phyloP scores from a whole-genome alignment of 2,113 vertebrate species.

The Ibidorhyncha struthersii region DNA sequence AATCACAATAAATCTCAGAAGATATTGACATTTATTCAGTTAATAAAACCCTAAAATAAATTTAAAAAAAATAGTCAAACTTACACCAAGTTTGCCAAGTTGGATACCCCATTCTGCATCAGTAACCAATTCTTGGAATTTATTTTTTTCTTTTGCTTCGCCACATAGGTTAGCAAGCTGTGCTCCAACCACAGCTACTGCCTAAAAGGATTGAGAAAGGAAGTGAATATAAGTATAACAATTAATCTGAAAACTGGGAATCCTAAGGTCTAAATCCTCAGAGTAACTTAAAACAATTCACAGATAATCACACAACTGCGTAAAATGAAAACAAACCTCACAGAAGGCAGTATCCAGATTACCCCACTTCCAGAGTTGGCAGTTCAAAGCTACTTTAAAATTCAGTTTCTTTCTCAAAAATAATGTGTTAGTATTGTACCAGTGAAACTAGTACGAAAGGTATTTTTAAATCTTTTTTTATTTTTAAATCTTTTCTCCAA shows the following conservation, averaged over 20 bases:
- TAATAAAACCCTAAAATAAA: not conserved
- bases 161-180: conserved; percentile 81
- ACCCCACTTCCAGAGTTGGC: not conserved
- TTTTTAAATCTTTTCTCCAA: not conserved
- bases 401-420: not conserved
- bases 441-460: not conserved
- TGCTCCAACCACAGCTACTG: conserved; percentile 86
- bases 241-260: not conserved
- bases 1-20: not conserved
- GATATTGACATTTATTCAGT: not conserved
- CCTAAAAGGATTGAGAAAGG: conserved; percentile 70
- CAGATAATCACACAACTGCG: not conserved
- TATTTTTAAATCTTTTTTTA: too few species aligned
- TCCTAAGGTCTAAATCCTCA: not conserved
- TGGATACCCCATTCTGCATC: conserved; percentile 93
- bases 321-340: not conserved
- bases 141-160: conserved; percentile 75
- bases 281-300: not conserved
- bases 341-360: not conserved
- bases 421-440: not conserved
- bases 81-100: conserved; percentile 86
- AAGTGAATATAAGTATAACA: not conserved
- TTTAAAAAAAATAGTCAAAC: not conserved
- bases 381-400: not conserved
- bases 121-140: conserved; percentile 84